These are phyloP conservation scores for Cotesia chilonis DNA, from an alignment of 1,140 invertebrate genomes.

Conservation along the genomic window DNA sequence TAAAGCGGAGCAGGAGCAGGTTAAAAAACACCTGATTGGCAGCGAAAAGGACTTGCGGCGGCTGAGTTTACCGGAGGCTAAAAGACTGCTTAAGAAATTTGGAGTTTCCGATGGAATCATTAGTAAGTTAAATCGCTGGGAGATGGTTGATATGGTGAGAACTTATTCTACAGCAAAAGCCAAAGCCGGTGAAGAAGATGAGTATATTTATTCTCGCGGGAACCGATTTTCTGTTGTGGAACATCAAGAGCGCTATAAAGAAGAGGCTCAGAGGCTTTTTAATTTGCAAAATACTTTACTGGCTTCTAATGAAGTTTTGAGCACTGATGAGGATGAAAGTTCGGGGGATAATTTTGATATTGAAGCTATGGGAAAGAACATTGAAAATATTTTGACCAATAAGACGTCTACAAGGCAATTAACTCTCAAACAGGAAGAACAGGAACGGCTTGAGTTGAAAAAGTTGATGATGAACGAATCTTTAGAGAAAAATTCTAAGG, in stretches of 20 bases:
- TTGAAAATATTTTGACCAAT: constrained; percentile 97
- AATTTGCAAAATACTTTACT: constrained; percentile 97
- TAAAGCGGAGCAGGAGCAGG: constrained; percentile 86
- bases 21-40: constrained; percentile 96
- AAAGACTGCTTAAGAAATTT: constrained; percentile 94
- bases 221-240: constrained; percentile 98
- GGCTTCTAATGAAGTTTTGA: constrained; percentile 90
- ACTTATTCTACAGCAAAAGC: constrained; percentile 98
- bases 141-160: constrained; percentile 98
- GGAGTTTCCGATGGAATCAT: constrained; percentile 98
- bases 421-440: constrained; percentile 92
- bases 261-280: constrained; percentile 98
- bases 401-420: constrained; percentile 94
- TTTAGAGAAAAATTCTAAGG: constrained; percentile 71
- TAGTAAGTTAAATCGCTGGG: constrained; percentile 97
- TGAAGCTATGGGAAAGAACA: constrained; percentile 97
- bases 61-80: constrained; percentile 95
- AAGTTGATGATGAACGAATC: constrained; percentile 89
- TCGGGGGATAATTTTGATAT: constrained; percentile 86
- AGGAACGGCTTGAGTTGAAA: constrained; percentile 91
- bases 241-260: constrained; percentile 98
- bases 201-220: constrained; percentile 98
- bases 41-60: constrained; percentile 97
- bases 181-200: constrained; percentile 96
- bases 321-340: constrained; percentile 95